phyloP scores from a whole-genome alignment of 2,113 vertebrate genomes.

The Peromyscus maniculatus region DNA sequence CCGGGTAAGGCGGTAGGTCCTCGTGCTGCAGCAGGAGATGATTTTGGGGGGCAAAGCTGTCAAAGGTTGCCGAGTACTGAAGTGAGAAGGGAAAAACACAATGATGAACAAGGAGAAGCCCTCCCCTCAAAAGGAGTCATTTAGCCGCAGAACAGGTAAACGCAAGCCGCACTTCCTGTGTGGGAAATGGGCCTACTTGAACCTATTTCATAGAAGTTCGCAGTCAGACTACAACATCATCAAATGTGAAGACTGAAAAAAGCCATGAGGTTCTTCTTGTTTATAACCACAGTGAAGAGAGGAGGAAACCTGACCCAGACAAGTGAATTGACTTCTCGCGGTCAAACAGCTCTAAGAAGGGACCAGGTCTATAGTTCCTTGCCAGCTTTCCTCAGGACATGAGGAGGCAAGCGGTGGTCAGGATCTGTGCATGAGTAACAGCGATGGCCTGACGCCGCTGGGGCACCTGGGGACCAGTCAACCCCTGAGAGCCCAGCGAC shows the following conservation, averaged over 20 bases:
- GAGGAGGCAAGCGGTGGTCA: background rate
- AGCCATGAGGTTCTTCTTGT: background rate
- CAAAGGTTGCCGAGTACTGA: conserved; percentile 87
- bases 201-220: background rate
- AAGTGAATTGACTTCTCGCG: background rate
- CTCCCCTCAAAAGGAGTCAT: too few species aligned
- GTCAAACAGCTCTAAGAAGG: background rate
- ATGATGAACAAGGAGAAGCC: background rate
- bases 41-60: conserved; percentile 82
- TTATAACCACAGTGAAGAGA: background rate
- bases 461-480: background rate
- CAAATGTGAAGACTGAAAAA: background rate
- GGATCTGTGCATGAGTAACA: too few species aligned
- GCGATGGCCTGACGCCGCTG: too few species aligned
- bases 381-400: background rate
- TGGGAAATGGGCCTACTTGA: background rate
- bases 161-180: background rate
- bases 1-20: conserved; percentile 65
- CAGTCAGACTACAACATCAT: background rate
- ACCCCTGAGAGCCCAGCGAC: too few species aligned
- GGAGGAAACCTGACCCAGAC: background rate
- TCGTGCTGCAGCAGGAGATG: conserved; percentile 85
- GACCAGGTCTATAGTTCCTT: background rate
- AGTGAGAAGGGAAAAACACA: conserved; percentile 14
- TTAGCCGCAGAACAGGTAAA: background rate